Base-by-base conservation (phyloP, 92 coral and sea anemone species). In the Heteractis magnifica region DNA sequence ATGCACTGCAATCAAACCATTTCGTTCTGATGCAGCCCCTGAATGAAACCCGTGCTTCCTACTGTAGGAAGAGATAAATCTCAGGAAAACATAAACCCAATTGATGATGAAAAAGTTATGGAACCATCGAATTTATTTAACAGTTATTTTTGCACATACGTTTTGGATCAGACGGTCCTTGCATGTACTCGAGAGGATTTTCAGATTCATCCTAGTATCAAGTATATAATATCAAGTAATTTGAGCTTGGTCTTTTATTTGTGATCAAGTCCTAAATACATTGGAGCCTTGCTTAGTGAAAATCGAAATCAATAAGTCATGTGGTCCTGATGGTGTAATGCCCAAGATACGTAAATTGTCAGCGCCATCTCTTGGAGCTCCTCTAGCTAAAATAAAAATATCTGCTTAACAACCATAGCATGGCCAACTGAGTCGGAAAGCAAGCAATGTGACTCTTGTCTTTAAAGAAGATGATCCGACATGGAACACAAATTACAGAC, bases 221-320 rank as follows among this genome's bases (percentile, higher is more conserved):
- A 55, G 11, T 55, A 8, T 9, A 55, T 55, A 8, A 55, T 13
- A 55, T 55, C 59, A 8, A 3, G 59, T 55, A 55, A 55, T 0
- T 55, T 8, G 10, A 68, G 21, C 21, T n/a, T 23, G 9, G 44
- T 7, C 44, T 18, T 23, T n/a, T 68, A 7, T 68, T 23, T 18
- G 10, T 6, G 10, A 8, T 8, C 44, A 68, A 68, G 73, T 68
- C 8, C 9, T 68, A 18, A 68, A 68, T n/a, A 12, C 16, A 68
- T 68, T 68, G 73, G 73, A 68, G 16, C 73, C 16, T 68, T 68
- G 21, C 73, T 68, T n/a, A 68, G 4, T 68, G 26, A 68, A 68
- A 68, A 68, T 68, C 73, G 0, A 68, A n/a, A 68, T 5, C 21
- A 68, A 68, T 68, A 68, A 68, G 21, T 68, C 73, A 12, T 68